Evolutionary conservation across 2,888 invertebrate species (phyloP).

Genomic region (Limnephilus auricula): DNA sequence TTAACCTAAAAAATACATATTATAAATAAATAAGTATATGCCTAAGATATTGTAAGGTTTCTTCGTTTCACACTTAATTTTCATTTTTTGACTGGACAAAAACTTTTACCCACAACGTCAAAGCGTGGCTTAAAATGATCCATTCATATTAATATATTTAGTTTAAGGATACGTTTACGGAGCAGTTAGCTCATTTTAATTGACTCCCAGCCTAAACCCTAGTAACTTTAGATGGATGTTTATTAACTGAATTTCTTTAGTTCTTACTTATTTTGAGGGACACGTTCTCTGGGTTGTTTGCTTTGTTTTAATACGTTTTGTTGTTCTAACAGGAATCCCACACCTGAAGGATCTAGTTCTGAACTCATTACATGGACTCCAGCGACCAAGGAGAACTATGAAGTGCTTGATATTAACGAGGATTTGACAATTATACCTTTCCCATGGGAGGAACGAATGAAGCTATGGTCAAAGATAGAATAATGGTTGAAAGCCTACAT

Average conservation of each 20-base stretch:
- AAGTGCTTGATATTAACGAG: constrained; percentile 41
- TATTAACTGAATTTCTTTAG: too few species aligned
- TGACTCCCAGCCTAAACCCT: too few species aligned
- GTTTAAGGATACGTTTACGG: background rate
- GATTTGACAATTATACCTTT: constrained; percentile 29
- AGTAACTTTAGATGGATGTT: too few species aligned
- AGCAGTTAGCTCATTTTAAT: too few species aligned
- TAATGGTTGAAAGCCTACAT: background rate
- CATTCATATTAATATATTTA: too few species aligned
- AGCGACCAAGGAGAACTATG: constrained; percentile 36
- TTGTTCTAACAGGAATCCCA: constrained; percentile 57
- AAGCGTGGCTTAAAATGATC: too few species aligned
- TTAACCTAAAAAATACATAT: too few species aligned
- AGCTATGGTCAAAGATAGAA: constrained; percentile 35
- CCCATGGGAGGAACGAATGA: constrained; percentile 42
- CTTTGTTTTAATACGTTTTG: background rate
- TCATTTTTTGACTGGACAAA: background rate
- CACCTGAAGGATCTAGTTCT: constrained; percentile 11
- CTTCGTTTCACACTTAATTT: background rate
- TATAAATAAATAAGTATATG: too few species aligned
- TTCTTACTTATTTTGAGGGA: too few species aligned
- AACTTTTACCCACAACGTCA: too few species aligned
- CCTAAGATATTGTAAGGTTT: background rate
- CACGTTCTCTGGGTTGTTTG: background rate
- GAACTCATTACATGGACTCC: constrained; percentile 51